phyloP scores from a whole-genome alignment of 2,888 invertebrate genomes.

The Drosophila kanekoi region DNA sequence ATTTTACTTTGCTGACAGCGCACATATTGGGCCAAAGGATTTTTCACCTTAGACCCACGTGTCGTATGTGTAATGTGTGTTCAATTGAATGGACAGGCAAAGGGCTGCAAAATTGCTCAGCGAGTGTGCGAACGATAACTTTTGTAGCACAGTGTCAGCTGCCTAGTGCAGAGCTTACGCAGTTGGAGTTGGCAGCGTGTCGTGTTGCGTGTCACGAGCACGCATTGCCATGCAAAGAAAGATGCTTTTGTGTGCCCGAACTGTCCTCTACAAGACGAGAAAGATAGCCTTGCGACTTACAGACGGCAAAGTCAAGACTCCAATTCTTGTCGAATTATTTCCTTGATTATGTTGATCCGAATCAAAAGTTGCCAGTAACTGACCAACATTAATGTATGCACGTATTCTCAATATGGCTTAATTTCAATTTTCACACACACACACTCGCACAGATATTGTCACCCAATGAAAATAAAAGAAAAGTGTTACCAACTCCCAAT shows the following conservation, averaged over 20 bases:
- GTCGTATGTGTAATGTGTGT: constrained; percentile 63
- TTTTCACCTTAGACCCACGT: constrained; percentile 52
- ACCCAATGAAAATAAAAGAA: too few species aligned
- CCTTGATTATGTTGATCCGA: too few species aligned
- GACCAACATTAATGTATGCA: too few species aligned
- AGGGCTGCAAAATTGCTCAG: constrained; percentile 43
- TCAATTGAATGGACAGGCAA: constrained; percentile 66
- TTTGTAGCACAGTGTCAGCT: constrained; percentile 26
- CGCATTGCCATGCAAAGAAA: neutral
- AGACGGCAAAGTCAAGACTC: too few species aligned
- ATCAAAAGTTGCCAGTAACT: too few species aligned
- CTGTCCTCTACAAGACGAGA: neutral
- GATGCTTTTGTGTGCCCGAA: neutral
- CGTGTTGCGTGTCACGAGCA: constrained; percentile 7
- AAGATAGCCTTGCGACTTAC: too few species aligned
- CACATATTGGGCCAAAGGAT: constrained; percentile 38
- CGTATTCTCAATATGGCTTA: too few species aligned
- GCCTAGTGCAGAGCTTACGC: constrained; percentile 7
- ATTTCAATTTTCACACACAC: too few species aligned
- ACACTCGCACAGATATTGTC: too few species aligned
- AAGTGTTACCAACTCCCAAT: too few species aligned
- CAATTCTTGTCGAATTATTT: too few species aligned
- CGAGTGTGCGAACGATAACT: constrained; percentile 15
- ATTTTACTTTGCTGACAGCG: constrained; percentile 55
- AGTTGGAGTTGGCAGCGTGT: constrained; percentile 5